A percentile compares a stretch with the other conserved stretches of the same genome.
Conservation (phyloP, 1,140 invertebrate species). For the Sycophila sp. region DNA sequence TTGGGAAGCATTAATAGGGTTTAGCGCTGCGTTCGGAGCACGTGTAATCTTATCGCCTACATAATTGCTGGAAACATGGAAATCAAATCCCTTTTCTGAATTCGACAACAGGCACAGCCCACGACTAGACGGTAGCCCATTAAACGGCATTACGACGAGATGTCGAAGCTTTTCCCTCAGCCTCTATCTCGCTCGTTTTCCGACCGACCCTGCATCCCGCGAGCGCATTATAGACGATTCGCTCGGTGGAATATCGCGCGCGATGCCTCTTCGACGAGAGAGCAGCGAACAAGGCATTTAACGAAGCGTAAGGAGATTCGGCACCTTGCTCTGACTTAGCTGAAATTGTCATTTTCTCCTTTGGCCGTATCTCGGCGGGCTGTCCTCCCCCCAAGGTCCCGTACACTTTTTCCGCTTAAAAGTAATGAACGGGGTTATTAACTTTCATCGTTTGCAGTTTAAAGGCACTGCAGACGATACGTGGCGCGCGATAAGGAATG, state of each 20-base stretch:
- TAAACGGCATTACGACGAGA: neutral
- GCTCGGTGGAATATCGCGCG: too few species aligned
- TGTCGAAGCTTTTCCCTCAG: neutral
- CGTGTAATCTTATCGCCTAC: neutral
- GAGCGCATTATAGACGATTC: constrained; percentile 42
- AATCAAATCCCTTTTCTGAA: constrained; percentile 1
- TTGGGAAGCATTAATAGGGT: neutral
- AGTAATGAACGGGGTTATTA: too few species aligned
- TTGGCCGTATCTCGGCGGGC: too few species aligned
- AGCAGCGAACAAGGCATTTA: constrained; percentile 55
- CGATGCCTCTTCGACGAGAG: too few species aligned
- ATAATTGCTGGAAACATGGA: neutral
- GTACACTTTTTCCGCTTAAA: too few species aligned
- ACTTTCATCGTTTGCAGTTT: too few species aligned
- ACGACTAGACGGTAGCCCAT: neutral
- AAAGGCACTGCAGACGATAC: too few species aligned
- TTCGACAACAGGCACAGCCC: neutral
- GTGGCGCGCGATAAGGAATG: too few species aligned
- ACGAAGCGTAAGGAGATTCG: constrained; percentile 52
- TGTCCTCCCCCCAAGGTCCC: too few species aligned
- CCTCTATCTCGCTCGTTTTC: constrained; percentile 1
- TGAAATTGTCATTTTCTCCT: too few species aligned
- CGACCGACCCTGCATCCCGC: neutral
- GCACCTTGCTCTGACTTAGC: constrained; percentile 2
- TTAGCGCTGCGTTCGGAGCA: neutral